Conservation (phyloP, 2,888 invertebrate genomes). For the Chouioia cunea region DNA sequence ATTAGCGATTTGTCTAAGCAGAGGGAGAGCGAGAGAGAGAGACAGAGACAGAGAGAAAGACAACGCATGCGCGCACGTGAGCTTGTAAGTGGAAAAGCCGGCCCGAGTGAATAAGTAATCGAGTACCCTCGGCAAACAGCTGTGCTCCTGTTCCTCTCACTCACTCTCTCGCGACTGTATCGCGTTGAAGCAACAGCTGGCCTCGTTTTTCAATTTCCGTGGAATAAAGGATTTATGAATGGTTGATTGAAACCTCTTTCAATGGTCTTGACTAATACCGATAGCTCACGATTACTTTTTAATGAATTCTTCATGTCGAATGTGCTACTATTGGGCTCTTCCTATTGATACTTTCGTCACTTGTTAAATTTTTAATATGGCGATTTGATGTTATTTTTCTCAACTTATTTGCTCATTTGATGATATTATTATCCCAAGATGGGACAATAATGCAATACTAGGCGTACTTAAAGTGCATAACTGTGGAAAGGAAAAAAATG, state of each 20-base stretch:
- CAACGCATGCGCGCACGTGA: neutral
- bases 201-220: slow-evolving; percentile 27
- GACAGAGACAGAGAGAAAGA: slow-evolving; percentile 1
- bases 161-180: no score
- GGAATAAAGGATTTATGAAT: slow-evolving; percentile 6
- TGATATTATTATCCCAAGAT: no score
- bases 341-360: slow-evolving; percentile 1
- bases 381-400: slow-evolving; percentile 3
- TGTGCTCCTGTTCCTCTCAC: neutral
- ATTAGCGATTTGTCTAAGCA: neutral
- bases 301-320: neutral
- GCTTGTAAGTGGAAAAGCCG: neutral
- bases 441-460: no score
- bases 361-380: neutral
- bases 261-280: slow-evolving; percentile 1
- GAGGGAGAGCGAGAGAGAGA: neutral
- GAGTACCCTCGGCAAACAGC: slow-evolving; percentile 8
- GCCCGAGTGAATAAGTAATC: slow-evolving; percentile 34
- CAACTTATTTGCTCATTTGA: no score
- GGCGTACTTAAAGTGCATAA: no score
- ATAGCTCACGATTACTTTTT: neutral
- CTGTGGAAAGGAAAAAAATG: no score
- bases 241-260: neutral
- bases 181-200: slow-evolving; percentile 25
- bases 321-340: neutral